Evolutionary conservation across 2,888 invertebrate species (phyloP).

Genomic region (Anthophora plumipes): DNA sequence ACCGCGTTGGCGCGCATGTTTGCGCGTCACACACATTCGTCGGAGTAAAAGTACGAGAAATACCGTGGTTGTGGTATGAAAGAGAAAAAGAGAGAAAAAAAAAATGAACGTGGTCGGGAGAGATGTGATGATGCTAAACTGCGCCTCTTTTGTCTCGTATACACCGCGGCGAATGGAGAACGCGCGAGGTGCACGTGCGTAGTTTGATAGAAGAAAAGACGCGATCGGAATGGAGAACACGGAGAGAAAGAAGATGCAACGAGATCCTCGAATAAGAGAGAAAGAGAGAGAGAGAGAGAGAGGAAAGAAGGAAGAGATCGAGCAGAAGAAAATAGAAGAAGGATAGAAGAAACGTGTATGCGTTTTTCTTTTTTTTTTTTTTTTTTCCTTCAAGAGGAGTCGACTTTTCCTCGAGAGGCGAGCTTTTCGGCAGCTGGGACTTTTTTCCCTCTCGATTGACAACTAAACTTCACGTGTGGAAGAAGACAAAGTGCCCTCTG

Average conservation of each 20-base stretch:
- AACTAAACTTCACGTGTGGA: slow-evolving; percentile 36
- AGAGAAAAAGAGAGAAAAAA: no score
- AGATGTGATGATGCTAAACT: neutral
- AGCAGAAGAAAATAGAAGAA: no score
- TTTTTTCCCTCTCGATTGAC: slow-evolving; percentile 43
- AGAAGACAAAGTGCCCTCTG: slow-evolving; percentile 59
- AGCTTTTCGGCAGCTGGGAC: slow-evolving; percentile 52
- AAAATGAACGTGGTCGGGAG: neutral
- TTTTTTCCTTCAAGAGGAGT: no score
- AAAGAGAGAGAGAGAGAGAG: neutral
- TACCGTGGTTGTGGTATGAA: no score
- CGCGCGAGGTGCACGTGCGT: slow-evolving; percentile 48
- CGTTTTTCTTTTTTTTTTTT: no score
- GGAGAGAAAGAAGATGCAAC: neutral
- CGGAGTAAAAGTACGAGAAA: neutral
- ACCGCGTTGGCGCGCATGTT: neutral
- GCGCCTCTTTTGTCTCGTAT: slow-evolving; percentile 45
- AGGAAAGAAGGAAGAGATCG: neutral
- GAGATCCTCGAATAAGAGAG: no score
- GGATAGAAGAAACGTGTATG: no score
- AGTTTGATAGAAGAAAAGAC: slow-evolving; percentile 28
- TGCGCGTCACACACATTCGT: neutral
- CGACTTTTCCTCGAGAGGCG: slow-evolving; percentile 15
- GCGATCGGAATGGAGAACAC: slow-evolving; percentile 29
- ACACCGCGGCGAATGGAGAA: slow-evolving; percentile 21